Percentiles rank a stretch among this genome's conserved stretches.
These are phyloP conservation scores for Pseudorectes ferrugineus DNA, from an alignment of 2,113 vertebrate species.

Conservation along the genomic window DNA sequence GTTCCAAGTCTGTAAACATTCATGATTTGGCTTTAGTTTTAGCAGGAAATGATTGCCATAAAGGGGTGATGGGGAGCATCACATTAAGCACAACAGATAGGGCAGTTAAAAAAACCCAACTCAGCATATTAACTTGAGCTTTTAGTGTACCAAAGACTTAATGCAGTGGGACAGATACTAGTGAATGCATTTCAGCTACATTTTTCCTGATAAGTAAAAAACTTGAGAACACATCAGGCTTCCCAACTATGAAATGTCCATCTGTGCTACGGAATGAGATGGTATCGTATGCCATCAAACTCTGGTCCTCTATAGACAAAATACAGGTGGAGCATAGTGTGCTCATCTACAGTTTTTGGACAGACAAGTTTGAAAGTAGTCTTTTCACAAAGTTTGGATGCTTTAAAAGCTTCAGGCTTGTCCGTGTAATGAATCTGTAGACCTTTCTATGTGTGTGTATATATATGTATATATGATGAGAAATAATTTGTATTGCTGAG, in stretches of 20 bases:
- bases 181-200: neutral
- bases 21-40: neutral
- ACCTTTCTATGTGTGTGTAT: fast-evolving
- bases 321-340: neutral
- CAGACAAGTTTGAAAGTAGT: neutral
- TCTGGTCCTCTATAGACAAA: neutral
- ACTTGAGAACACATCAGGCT: neutral
- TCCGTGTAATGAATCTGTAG: neutral
- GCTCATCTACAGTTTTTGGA: neutral
- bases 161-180: neutral
- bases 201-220: neutral
- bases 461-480: neutral
- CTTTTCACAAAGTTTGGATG: neutral
- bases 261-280: neutral
- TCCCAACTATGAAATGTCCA: neutral
- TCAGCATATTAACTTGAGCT: neutral
- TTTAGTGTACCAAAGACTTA: neutral
- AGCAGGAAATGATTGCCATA: neutral
- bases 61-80: neutral
- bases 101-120: neutral
- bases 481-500: neutral
- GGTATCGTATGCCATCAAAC: neutral
- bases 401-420: neutral
- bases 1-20: neutral
- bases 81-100: neutral